Base-by-base conservation (phyloP, 2,888 invertebrate species). In the Campoplex capitator region DNA sequence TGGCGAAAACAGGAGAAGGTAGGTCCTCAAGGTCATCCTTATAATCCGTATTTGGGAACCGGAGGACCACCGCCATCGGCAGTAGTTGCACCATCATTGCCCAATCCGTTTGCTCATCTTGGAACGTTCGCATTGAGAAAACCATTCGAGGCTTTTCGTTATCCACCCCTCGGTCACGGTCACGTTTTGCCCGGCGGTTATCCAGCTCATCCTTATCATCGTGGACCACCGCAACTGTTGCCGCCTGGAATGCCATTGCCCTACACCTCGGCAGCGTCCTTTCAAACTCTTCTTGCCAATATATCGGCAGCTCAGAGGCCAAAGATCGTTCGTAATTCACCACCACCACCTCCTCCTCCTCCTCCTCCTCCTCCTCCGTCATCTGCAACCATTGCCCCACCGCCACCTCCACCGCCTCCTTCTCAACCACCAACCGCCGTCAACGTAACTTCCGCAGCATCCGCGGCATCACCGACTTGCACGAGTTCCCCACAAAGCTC, bases 1-100 rank as follows among this genome's bases (percentile, higher is more conserved):
- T 98, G 98, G 98, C 96, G 98, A 62, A 98, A 98, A 93, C 98
- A 98, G 93, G 98, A 98, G 95, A 98, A 98, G 95, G 98, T 98
- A 84, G 98, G 98, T 0, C 98, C 98, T 0, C 97, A 98, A 92
- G 98, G 96, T 2, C 98, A 98, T 94, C 98, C 98, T 0, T 98
- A 98, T 96, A 98, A 97, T 94, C 98, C 98, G 1, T 98, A 98
- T 94, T 94, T 97, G 89, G 96, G 96, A 74, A 96, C 96, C 70
- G 96, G 95, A n/a, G 95, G 95, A 74, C 96, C 97, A 71, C 95
- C 95, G 58, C 96, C 96, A 68, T 95, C 96, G 62, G 96, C 97
- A 0, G 97, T 97, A 6, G 96, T 96, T 6, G 97, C 97, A 3
- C 96, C 97, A 91, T 96, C 97, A 48, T 95, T 98, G 94, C 97